A percentile compares a stretch with the other conserved stretches of the same genome.
These are phyloP conservation scores for Penaeus chinensis DNA, from an alignment of 1,140 invertebrate genomes.

Conservation along the genomic window DNA sequence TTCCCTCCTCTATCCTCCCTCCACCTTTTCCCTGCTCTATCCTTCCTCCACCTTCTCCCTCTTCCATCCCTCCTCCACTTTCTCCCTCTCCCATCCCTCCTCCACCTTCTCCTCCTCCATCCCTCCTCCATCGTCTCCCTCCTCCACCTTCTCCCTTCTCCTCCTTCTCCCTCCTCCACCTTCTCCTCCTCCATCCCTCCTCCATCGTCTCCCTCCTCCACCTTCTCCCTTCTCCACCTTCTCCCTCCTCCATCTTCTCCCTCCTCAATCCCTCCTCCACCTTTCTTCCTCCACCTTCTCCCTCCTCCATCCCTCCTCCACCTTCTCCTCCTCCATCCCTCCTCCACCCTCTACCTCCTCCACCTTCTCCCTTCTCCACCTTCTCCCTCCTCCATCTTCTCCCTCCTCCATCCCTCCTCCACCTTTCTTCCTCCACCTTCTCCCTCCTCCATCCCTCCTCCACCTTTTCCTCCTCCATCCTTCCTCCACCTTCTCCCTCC, in stretches of 20 bases:
- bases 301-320: too few relatives aligned
- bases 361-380: too few relatives aligned
- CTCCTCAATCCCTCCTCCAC: background rate
- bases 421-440: too few relatives aligned
- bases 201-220: background rate
- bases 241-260: background rate
- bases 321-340: background rate
- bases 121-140: background rate
- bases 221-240: background rate
- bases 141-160: background rate
- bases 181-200: background rate
- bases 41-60: background rate
- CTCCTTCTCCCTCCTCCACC: background rate
- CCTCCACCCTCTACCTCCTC: too few relatives aligned
- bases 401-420: too few relatives aligned
- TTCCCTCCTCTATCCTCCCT: too few relatives aligned
- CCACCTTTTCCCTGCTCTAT: too few relatives aligned
- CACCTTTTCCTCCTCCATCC: too few relatives aligned
- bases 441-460: too few relatives aligned
- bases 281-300: background rate
- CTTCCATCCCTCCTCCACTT: background rate
- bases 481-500: background rate
- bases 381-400: too few relatives aligned
- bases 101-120: background rate
- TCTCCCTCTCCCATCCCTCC: background rate